Percentiles rank a stretch among this genome's conserved stretches.
phyloP scores from a whole-genome alignment of 37 sponge, comb jelly and placozoan species.

The Spongilla lacustris region DNA sequence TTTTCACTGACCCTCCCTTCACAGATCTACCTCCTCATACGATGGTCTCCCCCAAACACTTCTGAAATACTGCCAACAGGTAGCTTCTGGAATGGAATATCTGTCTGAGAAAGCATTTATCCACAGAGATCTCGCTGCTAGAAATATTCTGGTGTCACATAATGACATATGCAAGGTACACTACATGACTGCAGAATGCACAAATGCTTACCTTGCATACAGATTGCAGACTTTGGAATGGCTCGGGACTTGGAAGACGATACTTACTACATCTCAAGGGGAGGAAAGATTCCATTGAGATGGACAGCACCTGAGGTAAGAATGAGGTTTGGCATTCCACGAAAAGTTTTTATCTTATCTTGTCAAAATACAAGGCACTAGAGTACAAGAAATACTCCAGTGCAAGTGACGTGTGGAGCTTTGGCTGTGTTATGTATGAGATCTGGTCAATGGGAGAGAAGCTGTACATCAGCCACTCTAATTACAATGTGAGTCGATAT shows the following conservation, averaged over 20 bases:
- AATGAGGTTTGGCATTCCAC: too few relatives aligned
- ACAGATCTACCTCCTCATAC: background rate
- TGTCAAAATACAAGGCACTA: too few relatives aligned
- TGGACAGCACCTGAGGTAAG: background rate
- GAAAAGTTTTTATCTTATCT: too few relatives aligned
- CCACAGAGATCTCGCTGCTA: conserved; percentile 63
- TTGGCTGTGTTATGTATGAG: conserved; percentile 56
- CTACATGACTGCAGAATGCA: background rate
- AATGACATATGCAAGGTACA: conserved; percentile 51
- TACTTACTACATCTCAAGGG: background rate
- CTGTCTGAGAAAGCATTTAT: conserved; percentile 58
- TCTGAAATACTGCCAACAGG: conserved; percentile 49
- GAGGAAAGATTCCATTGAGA: background rate
- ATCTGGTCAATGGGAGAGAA: conserved; percentile 61
- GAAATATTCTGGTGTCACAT: conserved; percentile 32
- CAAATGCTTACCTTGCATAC: background rate
- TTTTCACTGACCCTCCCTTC: too few relatives aligned
- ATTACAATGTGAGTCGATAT: conserved; percentile 4
- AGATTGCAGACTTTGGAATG: background rate
- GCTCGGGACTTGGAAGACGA: background rate
- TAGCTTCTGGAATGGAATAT: conserved; percentile 63
- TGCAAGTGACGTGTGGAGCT: conserved; percentile 63
- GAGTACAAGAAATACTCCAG: conserved; percentile 42
- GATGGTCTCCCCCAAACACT: conserved; percentile 6
- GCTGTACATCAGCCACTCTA: conserved; percentile 10